Evolutionary conservation across 2,888 invertebrate species (phyloP).

Genomic region (Caenorhabditis angaria): DNA sequence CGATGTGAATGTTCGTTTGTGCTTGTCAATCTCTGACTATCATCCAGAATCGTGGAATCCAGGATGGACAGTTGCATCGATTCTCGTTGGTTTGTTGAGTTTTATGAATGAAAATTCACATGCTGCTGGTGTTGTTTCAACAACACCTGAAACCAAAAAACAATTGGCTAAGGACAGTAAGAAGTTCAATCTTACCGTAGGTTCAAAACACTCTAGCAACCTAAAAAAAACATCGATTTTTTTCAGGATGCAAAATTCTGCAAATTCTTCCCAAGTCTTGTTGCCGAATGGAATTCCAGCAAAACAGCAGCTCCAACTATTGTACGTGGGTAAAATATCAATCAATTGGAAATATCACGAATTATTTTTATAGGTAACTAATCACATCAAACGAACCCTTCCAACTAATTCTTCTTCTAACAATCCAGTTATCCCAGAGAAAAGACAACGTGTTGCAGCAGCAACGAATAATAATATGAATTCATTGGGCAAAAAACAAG

Average conservation of each 20-base stretch:
- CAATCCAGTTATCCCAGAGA: not conserved
- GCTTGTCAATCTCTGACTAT: conserved; percentile 92
- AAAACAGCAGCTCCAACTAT: not conserved
- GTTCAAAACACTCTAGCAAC: no score
- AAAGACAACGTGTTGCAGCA: not conserved
- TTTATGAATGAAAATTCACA: conserved; percentile 89
- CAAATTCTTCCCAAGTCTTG: conserved; percentile 9
- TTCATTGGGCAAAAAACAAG: not conserved
- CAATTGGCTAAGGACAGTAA: conserved; percentile 77
- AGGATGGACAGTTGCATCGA: conserved; percentile 94
- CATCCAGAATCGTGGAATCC: conserved; percentile 99
- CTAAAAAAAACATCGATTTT: not conserved
- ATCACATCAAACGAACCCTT: not conserved
- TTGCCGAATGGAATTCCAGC: conserved; percentile 3
- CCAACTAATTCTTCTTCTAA: no score
- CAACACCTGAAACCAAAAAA: conserved; percentile 71
- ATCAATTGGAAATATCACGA: not conserved
- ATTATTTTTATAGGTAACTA: not conserved
- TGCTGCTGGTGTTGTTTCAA: conserved; percentile 85
- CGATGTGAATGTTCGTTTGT: conserved; percentile 76
- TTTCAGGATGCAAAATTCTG: conserved; percentile 29
- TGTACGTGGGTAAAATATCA: not conserved
- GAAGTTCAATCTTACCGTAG: conserved; percentile 84
- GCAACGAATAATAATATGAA: not conserved
- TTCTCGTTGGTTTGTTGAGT: conserved; percentile 76